Conservation (phyloP, 2,888 invertebrate species). For the Melanophora roralis region DNA sequence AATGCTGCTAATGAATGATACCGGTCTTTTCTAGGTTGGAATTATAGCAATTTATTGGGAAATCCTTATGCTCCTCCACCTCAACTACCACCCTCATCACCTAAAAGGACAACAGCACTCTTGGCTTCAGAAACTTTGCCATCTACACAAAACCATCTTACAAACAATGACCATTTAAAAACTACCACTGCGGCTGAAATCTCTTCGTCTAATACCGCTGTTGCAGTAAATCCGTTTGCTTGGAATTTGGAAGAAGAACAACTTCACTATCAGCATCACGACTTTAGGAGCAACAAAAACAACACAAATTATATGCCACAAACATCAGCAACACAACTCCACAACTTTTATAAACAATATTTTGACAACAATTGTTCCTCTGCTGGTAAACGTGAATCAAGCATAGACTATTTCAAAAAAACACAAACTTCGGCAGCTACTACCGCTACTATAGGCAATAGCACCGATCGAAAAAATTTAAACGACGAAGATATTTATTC, state of each 20-base stretch:
- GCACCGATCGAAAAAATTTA: constrained; percentile 5
- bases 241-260: constrained; percentile 54
- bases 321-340: constrained; percentile 41
- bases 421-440: constrained; percentile 9
- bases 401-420: constrained; percentile 39
- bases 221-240: constrained; percentile 63
- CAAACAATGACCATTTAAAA: constrained; percentile 30
- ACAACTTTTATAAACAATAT: constrained; percentile 62
- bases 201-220: constrained; percentile 59
- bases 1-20: constrained; percentile 76
- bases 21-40: constrained; percentile 76
- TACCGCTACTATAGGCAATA: constrained; percentile 12
- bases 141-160: constrained; percentile 56
- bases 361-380: constrained; percentile 31
- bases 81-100: constrained; percentile 48
- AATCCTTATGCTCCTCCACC: constrained; percentile 50
- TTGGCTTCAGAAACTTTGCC: constrained; percentile 43
- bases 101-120: constrained; percentile 32
- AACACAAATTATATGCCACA: constrained; percentile 41
- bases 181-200: constrained; percentile 49
- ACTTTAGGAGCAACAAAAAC: constrained; percentile 48
- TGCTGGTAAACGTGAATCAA: constrained; percentile 55
- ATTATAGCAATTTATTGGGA: constrained; percentile 71
- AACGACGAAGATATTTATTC: constrained; percentile 14
- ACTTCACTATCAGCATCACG: constrained; percentile 55